Evolutionary conservation across 2,888 invertebrate species (phyloP).

Genomic region (Clepsis dumicolana): DNA sequence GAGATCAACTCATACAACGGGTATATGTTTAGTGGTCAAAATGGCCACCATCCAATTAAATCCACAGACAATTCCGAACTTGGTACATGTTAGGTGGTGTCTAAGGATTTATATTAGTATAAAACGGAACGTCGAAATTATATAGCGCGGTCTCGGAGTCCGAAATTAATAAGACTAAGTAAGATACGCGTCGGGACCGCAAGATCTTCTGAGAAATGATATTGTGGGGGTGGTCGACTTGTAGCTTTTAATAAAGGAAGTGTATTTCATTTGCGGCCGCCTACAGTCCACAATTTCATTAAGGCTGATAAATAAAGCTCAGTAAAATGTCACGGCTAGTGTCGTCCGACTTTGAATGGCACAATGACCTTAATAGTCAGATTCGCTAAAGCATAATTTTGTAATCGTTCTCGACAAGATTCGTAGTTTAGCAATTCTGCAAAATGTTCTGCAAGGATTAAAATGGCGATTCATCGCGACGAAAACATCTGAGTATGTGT

Average conservation of each 20-base stretch:
- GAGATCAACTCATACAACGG: background rate
- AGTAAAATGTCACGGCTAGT: conserved; percentile 5
- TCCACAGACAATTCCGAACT: conserved; percentile 19
- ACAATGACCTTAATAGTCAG: background rate
- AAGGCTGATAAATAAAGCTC: conserved; percentile 35
- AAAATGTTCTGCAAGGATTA: no score
- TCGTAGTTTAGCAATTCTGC: no score
- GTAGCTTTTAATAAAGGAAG: conserved; percentile 36
- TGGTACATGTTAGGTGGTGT: conserved; percentile 26
- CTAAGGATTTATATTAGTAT: conserved; percentile 26
- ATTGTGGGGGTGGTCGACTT: conserved; percentile 24
- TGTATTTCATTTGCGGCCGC: conserved; percentile 36
- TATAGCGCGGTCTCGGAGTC: conserved; percentile 10
- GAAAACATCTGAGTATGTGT: no score
- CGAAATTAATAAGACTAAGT: conserved; percentile 40
- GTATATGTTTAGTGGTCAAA: conserved; percentile 22
- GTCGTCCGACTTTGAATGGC: conserved; percentile 5
- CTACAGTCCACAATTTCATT: conserved; percentile 34
- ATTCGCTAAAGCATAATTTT: no score
- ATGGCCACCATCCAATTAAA: conserved; percentile 30
- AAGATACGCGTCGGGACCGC: conserved; percentile 29
- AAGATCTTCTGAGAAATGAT: conserved; percentile 29
- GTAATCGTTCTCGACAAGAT: no score
- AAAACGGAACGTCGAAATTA: conserved; percentile 18
- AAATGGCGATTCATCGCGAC: no score